These are phyloP conservation scores for Onychomys torridus DNA, from an alignment of 2,797 vertebrate species.

Conservation along the genomic window DNA sequence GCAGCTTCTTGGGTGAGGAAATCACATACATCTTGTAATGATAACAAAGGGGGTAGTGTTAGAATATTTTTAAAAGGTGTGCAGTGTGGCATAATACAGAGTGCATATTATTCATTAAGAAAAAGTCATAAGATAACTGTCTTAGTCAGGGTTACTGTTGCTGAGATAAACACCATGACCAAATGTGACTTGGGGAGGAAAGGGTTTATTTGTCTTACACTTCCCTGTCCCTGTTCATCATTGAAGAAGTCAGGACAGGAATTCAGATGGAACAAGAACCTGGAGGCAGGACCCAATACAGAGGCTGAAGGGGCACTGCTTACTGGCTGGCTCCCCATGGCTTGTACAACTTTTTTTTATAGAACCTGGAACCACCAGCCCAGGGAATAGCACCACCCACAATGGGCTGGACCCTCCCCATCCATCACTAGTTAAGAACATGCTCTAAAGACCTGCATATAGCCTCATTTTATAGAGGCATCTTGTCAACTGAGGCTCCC, in stretches of 20 bases:
- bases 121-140: not conserved
- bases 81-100: not conserved
- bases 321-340: not conserved
- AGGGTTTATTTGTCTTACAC: not conserved
- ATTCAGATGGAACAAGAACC: not conserved
- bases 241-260: not conserved
- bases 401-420: not conserved
- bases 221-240: not conserved
- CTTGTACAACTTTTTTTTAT: not conserved
- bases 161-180: not conserved
- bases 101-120: not conserved
- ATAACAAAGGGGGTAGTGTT: not conserved
- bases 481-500: not conserved
- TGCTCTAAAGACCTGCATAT: not conserved
- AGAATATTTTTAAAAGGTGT: not conserved
- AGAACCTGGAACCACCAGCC: not conserved
- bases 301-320: not conserved
- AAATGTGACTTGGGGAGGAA: not conserved
- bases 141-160: not conserved
- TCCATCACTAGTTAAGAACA: not conserved
- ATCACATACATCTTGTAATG: not conserved
- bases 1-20: slow-evolving; percentile 27
- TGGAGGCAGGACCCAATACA: not conserved
- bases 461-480: not conserved
- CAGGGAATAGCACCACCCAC: not conserved